Percentiles rank a stretch among this genome's conserved stretches.
phyloP scores from a whole-genome alignment of 2,113 vertebrate genomes.

The Laticauda colubrina region DNA sequence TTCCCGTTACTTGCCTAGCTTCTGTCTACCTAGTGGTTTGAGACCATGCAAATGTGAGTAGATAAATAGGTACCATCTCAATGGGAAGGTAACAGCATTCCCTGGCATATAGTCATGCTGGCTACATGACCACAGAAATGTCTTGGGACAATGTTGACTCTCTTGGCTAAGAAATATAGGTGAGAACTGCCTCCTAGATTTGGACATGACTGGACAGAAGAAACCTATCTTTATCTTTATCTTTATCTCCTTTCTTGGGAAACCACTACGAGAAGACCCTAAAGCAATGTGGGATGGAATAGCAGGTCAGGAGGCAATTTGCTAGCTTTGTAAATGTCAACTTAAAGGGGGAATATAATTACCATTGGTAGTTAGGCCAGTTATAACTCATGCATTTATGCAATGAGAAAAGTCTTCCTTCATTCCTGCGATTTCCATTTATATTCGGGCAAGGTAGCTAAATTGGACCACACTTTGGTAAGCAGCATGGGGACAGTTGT shows the following conservation, averaged over 20 bases:
- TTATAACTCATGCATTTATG: neutral
- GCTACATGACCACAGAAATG: neutral
- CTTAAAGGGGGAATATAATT: too few relatives aligned
- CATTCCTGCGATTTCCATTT: neutral
- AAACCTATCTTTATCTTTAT: neutral
- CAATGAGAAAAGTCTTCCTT: neutral
- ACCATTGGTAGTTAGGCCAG: neutral
- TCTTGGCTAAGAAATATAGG: neutral
- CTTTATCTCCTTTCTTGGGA: neutral
- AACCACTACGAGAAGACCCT: neutral
- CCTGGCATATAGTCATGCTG: neutral
- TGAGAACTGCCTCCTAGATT: neutral
- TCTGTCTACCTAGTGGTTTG: neutral
- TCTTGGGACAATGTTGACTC: neutral
- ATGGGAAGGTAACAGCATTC: neutral
- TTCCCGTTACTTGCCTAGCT: neutral
- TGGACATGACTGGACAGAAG: neutral
- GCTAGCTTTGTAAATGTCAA: neutral
- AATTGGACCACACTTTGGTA: neutral
- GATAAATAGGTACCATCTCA: neutral
- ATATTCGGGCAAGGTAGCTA: neutral
- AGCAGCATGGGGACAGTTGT: neutral
- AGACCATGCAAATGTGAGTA: neutral
- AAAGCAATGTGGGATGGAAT: neutral
- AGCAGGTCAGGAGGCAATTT: neutral